A percentile compares a stretch with the other conserved stretches of the same genome.
Evolutionary conservation across 1,140 invertebrate genomes (phyloP).

Genomic region (Drosophila varians): DNA sequence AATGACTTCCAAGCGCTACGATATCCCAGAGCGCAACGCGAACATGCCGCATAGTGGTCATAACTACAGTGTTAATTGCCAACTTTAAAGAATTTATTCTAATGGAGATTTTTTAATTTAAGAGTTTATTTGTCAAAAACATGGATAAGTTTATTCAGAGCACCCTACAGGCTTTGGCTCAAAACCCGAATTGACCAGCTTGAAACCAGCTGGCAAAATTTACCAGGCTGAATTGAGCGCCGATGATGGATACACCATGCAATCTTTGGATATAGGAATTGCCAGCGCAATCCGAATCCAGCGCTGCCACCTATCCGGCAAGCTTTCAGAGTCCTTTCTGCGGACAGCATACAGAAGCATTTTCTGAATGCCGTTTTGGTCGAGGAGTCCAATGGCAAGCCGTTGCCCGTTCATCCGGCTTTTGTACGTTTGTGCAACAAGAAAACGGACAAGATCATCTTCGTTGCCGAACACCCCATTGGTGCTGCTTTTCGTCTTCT

Average conservation of each 20-base stretch:
- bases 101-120: conserved; percentile 52
- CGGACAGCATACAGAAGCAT: conserved; percentile 95
- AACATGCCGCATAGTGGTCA: conserved; percentile 99
- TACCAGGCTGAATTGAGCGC: conserved; percentile 92
- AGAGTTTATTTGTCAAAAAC: conserved; percentile 98
- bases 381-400: conserved; percentile 87
- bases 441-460: conserved; percentile 91
- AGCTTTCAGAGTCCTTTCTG: conserved; percentile 88
- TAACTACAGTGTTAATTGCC: conserved; percentile 96
- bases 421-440: conserved; percentile 92
- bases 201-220: conserved; percentile 91
- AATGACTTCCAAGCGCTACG: conserved; percentile 84
- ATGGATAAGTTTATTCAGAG: conserved; percentile 97
- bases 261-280: conserved; percentile 93
- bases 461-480: conserved; percentile 96
- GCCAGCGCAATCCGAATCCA: conserved; percentile 95
- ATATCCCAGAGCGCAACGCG: conserved; percentile 95
- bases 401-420: conserved; percentile 94
- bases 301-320: conserved; percentile 90
- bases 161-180: conserved; percentile 90
- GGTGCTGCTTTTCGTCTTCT: conserved; percentile 93
- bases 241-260: conserved; percentile 87
- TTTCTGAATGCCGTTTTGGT: conserved; percentile 92
- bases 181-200: conserved; percentile 87
- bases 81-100: no score